Evolutionary conservation across 2,797 vertebrate species (phyloP).

Genomic region (Thalassophryne amazonica): DNA sequence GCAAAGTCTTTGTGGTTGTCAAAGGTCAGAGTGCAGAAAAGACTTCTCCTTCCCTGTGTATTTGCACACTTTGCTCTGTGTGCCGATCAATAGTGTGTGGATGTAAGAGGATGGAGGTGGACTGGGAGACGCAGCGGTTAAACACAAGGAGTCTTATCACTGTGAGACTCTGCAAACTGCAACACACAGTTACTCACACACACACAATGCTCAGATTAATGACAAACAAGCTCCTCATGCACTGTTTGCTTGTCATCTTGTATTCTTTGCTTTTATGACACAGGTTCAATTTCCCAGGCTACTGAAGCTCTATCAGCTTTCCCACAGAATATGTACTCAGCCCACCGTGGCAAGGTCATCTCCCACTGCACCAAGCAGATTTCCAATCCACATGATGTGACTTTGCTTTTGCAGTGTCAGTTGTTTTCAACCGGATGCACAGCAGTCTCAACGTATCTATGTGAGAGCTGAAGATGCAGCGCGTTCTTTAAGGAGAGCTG

Average conservation of each 20-base stretch:
- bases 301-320: conserved; percentile 52
- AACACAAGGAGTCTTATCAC: conserved; percentile 59
- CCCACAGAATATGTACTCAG: conserved; percentile 52
- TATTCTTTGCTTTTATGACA: conserved; percentile 56
- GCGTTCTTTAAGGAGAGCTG: conserved; percentile 8
- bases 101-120: conserved; percentile 20
- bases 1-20: background rate
- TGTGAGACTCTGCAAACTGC: conserved; percentile 44
- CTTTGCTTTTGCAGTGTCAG: conserved; percentile 53
- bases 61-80: conserved; percentile 23
- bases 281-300: conserved; percentile 63
- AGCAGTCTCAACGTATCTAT: conserved; percentile 53
- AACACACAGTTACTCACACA: conserved; percentile 1
- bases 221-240: conserved; percentile 57
- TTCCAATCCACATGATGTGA: conserved; percentile 29
- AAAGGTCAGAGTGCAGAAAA: conserved; percentile 11
- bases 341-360: conserved; percentile 51
- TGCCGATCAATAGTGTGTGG: conserved; percentile 48
- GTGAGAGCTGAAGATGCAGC: conserved; percentile 17
- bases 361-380: conserved; percentile 29
- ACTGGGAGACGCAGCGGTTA: conserved; percentile 38
- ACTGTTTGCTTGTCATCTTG: conserved; percentile 59
- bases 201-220: conserved; percentile 38
- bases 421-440: conserved; percentile 37
- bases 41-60: background rate